Evolutionary conservation across 2,888 invertebrate genomes (phyloP), one percentile per base, ranked within the genome.

Genomic region (Drosophila yooni): DNA sequence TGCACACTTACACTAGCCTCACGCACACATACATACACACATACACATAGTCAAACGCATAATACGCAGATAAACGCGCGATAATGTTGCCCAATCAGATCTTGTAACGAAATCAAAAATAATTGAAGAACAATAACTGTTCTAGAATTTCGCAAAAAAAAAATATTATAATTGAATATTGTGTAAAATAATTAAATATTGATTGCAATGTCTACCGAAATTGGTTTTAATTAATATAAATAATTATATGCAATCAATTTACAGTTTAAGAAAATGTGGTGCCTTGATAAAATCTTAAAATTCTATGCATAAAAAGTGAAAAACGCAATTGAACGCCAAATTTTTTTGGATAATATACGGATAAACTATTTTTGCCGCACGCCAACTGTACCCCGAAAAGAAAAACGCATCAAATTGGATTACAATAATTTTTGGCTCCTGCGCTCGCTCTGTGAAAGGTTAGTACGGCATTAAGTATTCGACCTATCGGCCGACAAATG

Each of bases 401-500:
- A 48, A 66, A 33, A 53, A 75, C 62, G 64, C 83, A 77, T 80
- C 90, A 91, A 75, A 89, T 91, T 88, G 87, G 87, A 88, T 88
- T 88, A 88, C 76, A 80, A 77, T 70, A 72, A 91, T 36, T 85
- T 88, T 74, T 84, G 80, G 90, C 72, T 82, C 62, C 77, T 87
- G 71, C 78, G 82, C 51, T 85, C 90, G 64, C 91, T 88, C 83
- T 75, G 78, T 73, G 88, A 88, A 78, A 88, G 87, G 87, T 88
- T 88, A 84, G 87, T 87, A 86, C 29, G 29, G 5, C 34, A 61
- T 56, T 29, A 59, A 63, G 58, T 50, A 67, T 67, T 70, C 81
- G 76, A 31, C 59, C 6, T 7, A 40, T n/a, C 25, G 1, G 46
- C 46, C 67, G 46, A 10, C 18, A 31, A 43, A 65, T 66, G 66